Evolutionary conservation across 2,888 invertebrate species (phyloP).

Genomic region (Dioctria linearis): DNA sequence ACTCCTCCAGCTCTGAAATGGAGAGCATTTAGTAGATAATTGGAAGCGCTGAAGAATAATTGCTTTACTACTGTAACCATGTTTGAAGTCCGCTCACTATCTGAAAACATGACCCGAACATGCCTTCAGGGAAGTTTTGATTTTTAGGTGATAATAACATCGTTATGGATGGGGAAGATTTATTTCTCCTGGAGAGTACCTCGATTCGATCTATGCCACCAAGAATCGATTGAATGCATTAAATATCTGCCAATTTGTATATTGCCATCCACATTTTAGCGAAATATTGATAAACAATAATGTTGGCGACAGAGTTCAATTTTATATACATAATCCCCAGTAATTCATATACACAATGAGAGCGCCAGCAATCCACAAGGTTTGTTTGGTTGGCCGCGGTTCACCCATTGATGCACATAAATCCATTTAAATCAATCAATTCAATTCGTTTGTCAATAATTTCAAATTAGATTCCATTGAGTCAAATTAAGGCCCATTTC

Average conservation of each 20-base stretch:
- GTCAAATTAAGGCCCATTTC: slow-evolving; percentile 69
- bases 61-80: slow-evolving; percentile 29
- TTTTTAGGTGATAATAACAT: slow-evolving; percentile 31
- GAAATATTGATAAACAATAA: neutral
- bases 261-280: neutral
- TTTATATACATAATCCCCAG: neutral
- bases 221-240: no score
- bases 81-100: slow-evolving; percentile 20
- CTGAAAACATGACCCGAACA: slow-evolving; percentile 36
- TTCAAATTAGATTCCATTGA: slow-evolving; percentile 70
- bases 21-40: slow-evolving; percentile 41
- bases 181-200: neutral
- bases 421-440: slow-evolving; percentile 72
- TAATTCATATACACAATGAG: neutral
- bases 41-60: slow-evolving; percentile 36
- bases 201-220: neutral
- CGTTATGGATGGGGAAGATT: neutral
- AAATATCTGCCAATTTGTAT: no score
- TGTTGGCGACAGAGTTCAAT: neutral
- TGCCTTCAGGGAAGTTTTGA: slow-evolving; percentile 24
- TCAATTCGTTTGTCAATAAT: slow-evolving; percentile 72
- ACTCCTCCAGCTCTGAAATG: neutral
- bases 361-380: no score
- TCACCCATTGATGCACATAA: slow-evolving; percentile 65
- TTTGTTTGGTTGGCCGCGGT: slow-evolving; percentile 14